Base-by-base conservation (phyloP, 35 echinoderm and acorn worm species). In the Ophiothrix spiculata region DNA sequence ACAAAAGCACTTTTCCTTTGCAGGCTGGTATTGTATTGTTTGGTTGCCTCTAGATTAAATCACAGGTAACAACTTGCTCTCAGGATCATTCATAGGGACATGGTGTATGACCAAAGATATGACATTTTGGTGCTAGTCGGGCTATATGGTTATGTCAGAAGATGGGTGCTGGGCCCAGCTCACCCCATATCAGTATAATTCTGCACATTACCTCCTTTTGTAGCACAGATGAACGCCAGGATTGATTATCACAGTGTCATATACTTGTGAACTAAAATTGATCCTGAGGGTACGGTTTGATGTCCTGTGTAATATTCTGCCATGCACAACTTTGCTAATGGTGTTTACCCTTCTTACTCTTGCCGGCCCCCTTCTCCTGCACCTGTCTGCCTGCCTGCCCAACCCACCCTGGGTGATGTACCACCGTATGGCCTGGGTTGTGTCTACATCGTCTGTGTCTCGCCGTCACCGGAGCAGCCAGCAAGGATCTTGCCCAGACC, bases 401-500 rank as follows among this genome's bases (percentile, higher is more conserved):
- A 49, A n/a, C n/a, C n/a, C n/a, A n/a, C 75, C 45, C 64, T 83
- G 36, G 79, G 37, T 39, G 64, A 73, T 83, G 87, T 83, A 39
- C 41, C 88, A 82, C 74, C 79, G 56, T 83, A 25, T 83, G n/a
- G 64, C 49, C 34, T 38, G 80, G 77, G 46, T 36, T 90, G 80
- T 90, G 80, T 35, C n/a, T 41, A 36, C 35, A 56, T 35, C 81
- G 54, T 33, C 54, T 60, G 81, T 84, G 46, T 63, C 81, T 34
- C 81, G 29, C 37, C n/a, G 42, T 31, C 46, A 36, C 31, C 42
- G 74, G 85, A 93, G 91, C 92, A 99, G 96, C 96, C 86, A 99
- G 92, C 92, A 99, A 99, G 96, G 96, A 99, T 81, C 92, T 99
- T 64, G 90, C 96, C 38, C 96, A 99, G 96, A 99, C 92, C 86